Conservation (phyloP, 2,113 vertebrate species). For the Mormyrus lacerda region DNA sequence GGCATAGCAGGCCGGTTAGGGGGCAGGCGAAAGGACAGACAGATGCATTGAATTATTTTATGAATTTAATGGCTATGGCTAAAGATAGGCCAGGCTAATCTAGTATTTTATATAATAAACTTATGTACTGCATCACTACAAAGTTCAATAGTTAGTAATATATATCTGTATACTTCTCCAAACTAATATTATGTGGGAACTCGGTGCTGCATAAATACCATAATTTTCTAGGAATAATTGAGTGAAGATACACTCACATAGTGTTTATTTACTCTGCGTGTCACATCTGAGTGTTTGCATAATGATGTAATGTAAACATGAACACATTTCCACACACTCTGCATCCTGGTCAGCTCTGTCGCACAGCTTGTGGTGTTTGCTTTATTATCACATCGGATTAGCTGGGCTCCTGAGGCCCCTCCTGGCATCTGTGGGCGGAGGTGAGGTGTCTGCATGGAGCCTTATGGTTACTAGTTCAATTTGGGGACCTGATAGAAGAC, state of each 20-base stretch:
- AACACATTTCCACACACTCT: not conserved
- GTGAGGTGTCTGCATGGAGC: not conserved
- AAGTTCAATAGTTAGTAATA: constrained; percentile 7
- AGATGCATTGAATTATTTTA: not conserved
- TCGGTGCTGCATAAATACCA: not conserved
- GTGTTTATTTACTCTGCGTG: not conserved
- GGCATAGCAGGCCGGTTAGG: not conserved
- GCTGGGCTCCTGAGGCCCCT: not conserved
- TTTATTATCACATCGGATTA: not conserved
- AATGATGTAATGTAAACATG: not conserved
- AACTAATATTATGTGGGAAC: not conserved
- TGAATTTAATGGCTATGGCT: not conserved
- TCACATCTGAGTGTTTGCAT: not conserved
- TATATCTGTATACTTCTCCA: not conserved
- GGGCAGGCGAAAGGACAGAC: not conserved
- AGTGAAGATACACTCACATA: not conserved
- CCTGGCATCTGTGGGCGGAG: not conserved
- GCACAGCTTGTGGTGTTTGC: not conserved
- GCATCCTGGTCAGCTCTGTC: not conserved
- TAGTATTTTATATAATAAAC: constrained; percentile 7
- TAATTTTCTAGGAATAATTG: not conserved
- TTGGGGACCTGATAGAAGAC: not conserved
- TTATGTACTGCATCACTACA: not conserved
- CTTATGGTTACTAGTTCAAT: not conserved
- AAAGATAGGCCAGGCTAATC: not conserved